Evolutionary conservation across 1,140 invertebrate genomes (phyloP).

Genomic region (Epicauta chinensis): DNA sequence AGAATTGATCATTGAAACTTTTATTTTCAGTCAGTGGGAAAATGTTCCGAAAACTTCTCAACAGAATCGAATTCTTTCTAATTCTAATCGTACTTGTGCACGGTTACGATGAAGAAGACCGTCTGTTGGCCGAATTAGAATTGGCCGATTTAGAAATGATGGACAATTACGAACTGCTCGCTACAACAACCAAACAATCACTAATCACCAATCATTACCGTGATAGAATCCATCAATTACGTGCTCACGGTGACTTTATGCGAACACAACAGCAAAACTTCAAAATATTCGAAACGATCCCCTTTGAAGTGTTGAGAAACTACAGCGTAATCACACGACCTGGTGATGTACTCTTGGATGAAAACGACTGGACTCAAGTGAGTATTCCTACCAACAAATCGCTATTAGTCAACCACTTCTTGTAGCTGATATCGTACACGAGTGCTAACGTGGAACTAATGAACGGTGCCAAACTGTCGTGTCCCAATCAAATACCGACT

Average conservation of each 20-base stretch:
- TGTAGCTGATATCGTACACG: background rate
- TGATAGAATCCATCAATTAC: background rate
- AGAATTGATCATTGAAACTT: too few species aligned
- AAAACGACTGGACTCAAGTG: conserved; percentile 44
- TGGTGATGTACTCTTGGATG: conserved; percentile 48
- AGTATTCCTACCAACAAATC: background rate
- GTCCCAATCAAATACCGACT: background rate
- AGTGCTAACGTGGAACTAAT: conserved; percentile 41
- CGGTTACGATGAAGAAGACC: background rate
- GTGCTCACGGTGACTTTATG: conserved; percentile 20
- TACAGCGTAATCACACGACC: conserved; percentile 47
- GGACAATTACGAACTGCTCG: conserved; percentile 26
- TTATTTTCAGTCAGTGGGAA: too few species aligned
- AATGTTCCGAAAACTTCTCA: too few species aligned
- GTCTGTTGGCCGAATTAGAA: conserved; percentile 20
- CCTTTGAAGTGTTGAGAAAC: conserved; percentile 42
- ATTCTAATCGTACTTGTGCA: too few species aligned
- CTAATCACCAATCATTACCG: conserved; percentile 12
- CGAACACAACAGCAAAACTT: conserved; percentile 19
- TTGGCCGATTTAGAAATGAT: conserved; percentile 28
- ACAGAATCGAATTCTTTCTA: too few species aligned
- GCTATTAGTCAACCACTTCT: conserved; percentile 5
- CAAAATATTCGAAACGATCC: conserved; percentile 21
- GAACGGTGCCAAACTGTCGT: conserved; percentile 40
- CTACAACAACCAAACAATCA: conserved; percentile 16